Evolutionary conservation across 2,797 vertebrate species (phyloP).

Genomic region (Acanthornis magna): DNA sequence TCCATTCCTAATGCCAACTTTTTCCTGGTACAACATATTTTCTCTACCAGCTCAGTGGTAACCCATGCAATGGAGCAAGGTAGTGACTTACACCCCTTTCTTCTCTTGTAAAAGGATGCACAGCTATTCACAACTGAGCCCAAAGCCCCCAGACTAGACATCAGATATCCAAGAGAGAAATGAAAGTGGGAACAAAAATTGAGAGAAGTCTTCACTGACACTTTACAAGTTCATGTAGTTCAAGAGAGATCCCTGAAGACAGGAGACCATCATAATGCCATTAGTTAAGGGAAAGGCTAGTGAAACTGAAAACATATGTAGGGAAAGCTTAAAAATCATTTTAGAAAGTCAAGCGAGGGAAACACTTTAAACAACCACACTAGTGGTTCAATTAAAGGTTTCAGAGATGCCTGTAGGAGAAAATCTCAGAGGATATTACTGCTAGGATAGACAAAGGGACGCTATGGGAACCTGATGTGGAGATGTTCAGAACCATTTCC

Average conservation of each 20-base stretch:
- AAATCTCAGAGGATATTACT: conserved; percentile 22
- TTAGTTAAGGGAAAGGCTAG: not conserved
- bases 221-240: not conserved
- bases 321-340: conserved; percentile 32
- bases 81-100: not conserved
- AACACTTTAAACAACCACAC: conserved; percentile 29
- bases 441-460: not conserved
- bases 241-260: not conserved
- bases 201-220: not conserved
- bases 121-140: not conserved
- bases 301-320: not conserved
- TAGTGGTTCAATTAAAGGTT: conserved; percentile 28
- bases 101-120: not conserved
- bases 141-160: not conserved
- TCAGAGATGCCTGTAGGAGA: conserved; percentile 3
- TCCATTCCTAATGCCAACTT: not conserved
- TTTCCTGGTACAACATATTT: not conserved
- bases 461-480: not conserved
- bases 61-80: not conserved
- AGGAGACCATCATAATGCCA: conserved; percentile 2
- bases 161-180: not conserved
- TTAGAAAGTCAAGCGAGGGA: not conserved
- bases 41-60: not conserved
- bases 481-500: not conserved
- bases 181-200: not conserved